Percentiles rank a stretch among this genome's conserved stretches.
Evolutionary conservation across 1,140 invertebrate genomes (phyloP).

Genomic region (Plectrocnemia conspersa): DNA sequence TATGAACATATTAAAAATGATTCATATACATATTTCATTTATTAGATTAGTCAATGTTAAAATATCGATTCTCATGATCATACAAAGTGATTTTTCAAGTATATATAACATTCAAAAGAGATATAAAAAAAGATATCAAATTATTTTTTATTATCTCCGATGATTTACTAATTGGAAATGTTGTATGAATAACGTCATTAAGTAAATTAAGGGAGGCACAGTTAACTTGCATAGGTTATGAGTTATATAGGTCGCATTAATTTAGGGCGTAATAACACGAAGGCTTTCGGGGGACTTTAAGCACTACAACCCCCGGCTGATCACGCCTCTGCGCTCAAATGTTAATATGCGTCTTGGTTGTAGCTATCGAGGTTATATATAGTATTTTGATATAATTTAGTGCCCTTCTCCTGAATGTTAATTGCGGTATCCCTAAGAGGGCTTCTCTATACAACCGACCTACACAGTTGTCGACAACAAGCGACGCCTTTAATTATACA

Average conservation of each 20-base stretch:
- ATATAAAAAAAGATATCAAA: no score
- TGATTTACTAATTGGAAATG: no score
- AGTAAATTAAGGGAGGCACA: no score
- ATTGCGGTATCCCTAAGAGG: slow-evolving; percentile 23
- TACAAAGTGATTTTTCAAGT: no score
- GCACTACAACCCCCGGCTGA: not conserved
- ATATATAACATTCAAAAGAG: no score
- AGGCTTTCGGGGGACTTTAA: slow-evolving; percentile 17
- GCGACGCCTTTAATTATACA: not conserved
- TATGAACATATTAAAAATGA: no score
- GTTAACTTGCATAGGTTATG: no score
- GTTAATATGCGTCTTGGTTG: slow-evolving; percentile 20
- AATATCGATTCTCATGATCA: no score
- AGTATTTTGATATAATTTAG: slow-evolving; percentile 28
- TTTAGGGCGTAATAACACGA: slow-evolving; percentile 9
- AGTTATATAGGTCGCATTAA: slow-evolving; percentile 6
- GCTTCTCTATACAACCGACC: not conserved
- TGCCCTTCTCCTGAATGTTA: slow-evolving; percentile 25
- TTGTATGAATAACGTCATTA: no score
- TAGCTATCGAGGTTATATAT: slow-evolving; percentile 14
- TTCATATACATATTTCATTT: no score
- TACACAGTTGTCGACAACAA: not conserved
- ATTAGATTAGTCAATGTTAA: no score
- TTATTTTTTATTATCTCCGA: no score
- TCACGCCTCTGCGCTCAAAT: slow-evolving; percentile 10